These are phyloP conservation scores for Phengaris arion DNA, from an alignment of 2,888 invertebrate genomes.

Conservation along the genomic window DNA sequence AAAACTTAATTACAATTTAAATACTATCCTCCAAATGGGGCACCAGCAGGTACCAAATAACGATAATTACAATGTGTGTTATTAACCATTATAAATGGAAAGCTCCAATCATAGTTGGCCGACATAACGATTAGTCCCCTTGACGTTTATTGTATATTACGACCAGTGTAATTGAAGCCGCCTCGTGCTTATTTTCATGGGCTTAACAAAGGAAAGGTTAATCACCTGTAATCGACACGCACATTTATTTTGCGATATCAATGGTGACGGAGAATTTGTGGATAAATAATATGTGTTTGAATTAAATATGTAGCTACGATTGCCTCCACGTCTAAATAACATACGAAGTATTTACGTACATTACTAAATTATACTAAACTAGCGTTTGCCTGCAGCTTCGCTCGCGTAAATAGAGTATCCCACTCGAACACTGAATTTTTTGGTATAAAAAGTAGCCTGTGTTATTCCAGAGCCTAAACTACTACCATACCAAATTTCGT, in stretches of 20 bases:
- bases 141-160: conserved; percentile 26
- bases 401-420: no score
- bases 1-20: no score
- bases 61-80: neutral
- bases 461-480: no score
- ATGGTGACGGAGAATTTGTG: neutral
- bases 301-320: neutral
- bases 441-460: no score
- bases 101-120: conserved; percentile 17
- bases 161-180: conserved; percentile 19
- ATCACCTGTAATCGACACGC: conserved; percentile 10
- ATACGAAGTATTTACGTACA: no score
- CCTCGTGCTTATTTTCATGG: neutral
- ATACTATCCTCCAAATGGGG: no score
- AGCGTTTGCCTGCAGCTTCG: no score
- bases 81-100: neutral
- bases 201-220: conserved; percentile 1
- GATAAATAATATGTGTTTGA: conserved; percentile 5
- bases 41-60: neutral
- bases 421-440: no score
- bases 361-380: no score
- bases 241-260: conserved; percentile 14
- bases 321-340: neutral
- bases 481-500: no score
- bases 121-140: conserved; percentile 21